phyloP scores from a whole-genome alignment of 2,113 vertebrate genomes.

The Eptesicus fuscus region DNA sequence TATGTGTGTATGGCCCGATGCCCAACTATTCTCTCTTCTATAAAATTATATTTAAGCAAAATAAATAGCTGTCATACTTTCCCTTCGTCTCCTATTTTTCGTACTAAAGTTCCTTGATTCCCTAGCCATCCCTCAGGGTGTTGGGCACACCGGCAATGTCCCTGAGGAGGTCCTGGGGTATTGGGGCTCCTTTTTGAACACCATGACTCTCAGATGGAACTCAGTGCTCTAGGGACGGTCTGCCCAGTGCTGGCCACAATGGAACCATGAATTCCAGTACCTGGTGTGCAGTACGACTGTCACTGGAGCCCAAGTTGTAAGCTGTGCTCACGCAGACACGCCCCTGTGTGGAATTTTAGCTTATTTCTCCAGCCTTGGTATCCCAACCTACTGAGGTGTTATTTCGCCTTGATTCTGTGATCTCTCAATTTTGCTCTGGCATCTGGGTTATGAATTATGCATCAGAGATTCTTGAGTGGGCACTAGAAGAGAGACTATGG shows the following conservation, averaged over 20 bases:
- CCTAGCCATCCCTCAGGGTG: not conserved
- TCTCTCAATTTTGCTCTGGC: conserved; percentile 22
- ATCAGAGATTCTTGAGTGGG: conserved; percentile 29
- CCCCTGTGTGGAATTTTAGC: not conserved
- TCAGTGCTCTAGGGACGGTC: not conserved
- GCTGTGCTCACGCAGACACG: not conserved
- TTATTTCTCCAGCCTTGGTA: not conserved
- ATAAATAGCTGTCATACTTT: not conserved
- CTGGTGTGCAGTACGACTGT: not conserved
- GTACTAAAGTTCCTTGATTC: not conserved
- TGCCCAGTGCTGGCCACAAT: not conserved
- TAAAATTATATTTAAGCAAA: not conserved
- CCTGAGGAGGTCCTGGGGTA: not conserved
- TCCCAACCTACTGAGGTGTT: not conserved
- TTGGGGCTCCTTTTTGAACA: not conserved
- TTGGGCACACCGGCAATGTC: not conserved
- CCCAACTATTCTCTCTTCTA: not conserved
- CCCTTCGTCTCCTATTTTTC: not conserved
- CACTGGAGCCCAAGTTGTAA: not conserved
- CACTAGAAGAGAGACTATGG: not conserved
- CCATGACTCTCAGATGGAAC: not conserved
- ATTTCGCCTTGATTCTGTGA: conserved; percentile 41
- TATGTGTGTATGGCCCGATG: not conserved
- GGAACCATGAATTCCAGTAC: not conserved
- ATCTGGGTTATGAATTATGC: conserved; percentile 59